phyloP scores from a whole-genome alignment of 2,888 invertebrate species.

The Scotopteryx bipunctaria region DNA sequence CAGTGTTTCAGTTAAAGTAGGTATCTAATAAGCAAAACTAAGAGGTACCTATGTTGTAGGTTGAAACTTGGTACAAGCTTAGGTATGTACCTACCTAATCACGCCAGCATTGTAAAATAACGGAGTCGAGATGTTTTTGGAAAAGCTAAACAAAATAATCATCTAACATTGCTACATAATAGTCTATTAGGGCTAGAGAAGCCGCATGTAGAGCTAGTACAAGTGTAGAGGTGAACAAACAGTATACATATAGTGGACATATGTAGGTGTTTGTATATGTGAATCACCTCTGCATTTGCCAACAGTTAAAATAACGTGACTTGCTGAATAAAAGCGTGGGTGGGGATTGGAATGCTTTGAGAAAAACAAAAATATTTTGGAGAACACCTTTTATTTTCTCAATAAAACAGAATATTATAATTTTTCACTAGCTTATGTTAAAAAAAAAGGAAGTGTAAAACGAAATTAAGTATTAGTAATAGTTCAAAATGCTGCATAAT shows the following conservation, averaged over 20 bases:
- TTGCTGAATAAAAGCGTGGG: constrained; percentile 61
- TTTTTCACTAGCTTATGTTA: constrained; percentile 78
- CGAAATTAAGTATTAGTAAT: constrained; percentile 65
- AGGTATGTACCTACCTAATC: too few relatives aligned
- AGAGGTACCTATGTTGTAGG: neutral
- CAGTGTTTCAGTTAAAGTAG: neutral
- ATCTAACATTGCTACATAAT: too few relatives aligned
- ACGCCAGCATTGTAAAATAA: too few relatives aligned
- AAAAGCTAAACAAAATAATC: too few relatives aligned
- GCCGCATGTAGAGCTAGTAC: neutral
- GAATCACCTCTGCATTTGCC: constrained; percentile 52
- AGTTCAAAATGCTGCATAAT: constrained; percentile 58
- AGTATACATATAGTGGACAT: neutral
- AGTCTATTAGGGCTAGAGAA: too few relatives aligned
- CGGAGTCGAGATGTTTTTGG: too few relatives aligned
- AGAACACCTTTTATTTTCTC: constrained; percentile 79
- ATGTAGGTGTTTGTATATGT: constrained; percentile 31
- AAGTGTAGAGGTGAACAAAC: neutral
- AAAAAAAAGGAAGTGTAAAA: constrained; percentile 63
- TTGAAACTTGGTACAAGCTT: too few relatives aligned
- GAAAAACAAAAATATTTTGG: constrained; percentile 65
- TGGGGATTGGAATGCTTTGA: constrained; percentile 41
- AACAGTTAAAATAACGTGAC: constrained; percentile 69
- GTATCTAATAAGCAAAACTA: neutral
- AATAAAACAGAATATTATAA: constrained; percentile 81